Percentiles rank a stretch among this genome's conserved stretches.
Conservation (phyloP, 2,888 invertebrate species). For the Microplitis manilae region DNA sequence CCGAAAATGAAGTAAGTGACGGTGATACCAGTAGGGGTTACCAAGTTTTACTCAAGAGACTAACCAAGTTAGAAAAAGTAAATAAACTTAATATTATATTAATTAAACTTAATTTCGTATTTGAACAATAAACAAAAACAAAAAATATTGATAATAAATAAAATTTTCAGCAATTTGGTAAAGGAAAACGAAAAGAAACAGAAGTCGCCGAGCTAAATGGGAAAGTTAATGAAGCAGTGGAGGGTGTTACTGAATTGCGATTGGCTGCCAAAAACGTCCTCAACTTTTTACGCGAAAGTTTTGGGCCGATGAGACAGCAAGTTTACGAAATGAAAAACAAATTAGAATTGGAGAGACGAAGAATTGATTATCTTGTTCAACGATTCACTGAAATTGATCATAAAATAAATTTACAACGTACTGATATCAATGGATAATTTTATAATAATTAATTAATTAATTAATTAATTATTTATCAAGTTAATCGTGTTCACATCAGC, state of each 20-base stretch:
- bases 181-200: slow-evolving; percentile 61
- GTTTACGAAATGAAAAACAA: slow-evolving; percentile 65
- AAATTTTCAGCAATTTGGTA: slow-evolving; percentile 62
- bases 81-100: not conserved
- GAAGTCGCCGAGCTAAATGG: slow-evolving; percentile 62
- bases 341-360: slow-evolving; percentile 64
- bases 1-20: slow-evolving; percentile 66
- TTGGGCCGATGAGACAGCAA: slow-evolving; percentile 56
- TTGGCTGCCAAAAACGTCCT: slow-evolving; percentile 65
- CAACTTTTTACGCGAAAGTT: slow-evolving; percentile 36
- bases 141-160: slow-evolving; percentile 7
- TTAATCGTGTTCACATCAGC: not conserved
- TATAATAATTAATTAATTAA: not conserved
- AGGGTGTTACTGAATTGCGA: slow-evolving; percentile 65
- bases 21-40: slow-evolving; percentile 62
- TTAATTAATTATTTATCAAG: slow-evolving; percentile 10
- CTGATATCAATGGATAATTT: slow-evolving; percentile 30
- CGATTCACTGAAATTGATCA: slow-evolving; percentile 64
- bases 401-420: slow-evolving; percentile 60
- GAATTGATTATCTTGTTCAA: slow-evolving; percentile 63
- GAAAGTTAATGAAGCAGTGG: slow-evolving; percentile 63
- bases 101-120: not conserved
- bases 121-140: not conserved
- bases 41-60: slow-evolving; percentile 64
- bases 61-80: slow-evolving; percentile 67